A percentile compares a stretch with the other conserved stretches of the same genome.
These are phyloP conservation scores for Ommatoiulus sabulosus DNA, from an alignment of 2,888 invertebrate genomes.

Conservation along the genomic window DNA sequence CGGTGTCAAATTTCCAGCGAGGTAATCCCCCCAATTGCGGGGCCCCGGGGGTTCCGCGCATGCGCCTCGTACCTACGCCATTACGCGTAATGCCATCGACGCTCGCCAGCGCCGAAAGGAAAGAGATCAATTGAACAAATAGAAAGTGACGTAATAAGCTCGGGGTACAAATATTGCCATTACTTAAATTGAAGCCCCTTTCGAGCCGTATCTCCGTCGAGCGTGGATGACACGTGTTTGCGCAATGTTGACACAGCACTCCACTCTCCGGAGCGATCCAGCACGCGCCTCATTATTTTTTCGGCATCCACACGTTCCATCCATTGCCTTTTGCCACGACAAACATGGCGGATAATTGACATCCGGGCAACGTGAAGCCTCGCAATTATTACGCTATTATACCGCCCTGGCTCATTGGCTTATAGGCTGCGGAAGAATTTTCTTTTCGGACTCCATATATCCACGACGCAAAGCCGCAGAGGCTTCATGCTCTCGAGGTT, in stretches of 20 bases:
- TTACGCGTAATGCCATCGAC: background rate
- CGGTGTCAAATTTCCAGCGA: background rate
- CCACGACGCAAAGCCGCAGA: slow-evolving; percentile 6
- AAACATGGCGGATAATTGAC: background rate
- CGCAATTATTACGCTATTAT: too few relatives aligned
- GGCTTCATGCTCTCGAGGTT: background rate
- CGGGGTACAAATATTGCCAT: background rate
- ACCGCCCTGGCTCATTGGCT: too few relatives aligned
- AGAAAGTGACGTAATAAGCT: slow-evolving; percentile 19
- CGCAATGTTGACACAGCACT: background rate
- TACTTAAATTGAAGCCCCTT: background rate
- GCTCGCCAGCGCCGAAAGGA: background rate
- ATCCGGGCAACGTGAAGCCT: background rate
- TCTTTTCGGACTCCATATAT: background rate
- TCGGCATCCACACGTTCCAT: background rate
- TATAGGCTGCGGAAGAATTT: background rate
- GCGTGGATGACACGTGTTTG: background rate
- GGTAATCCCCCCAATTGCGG: background rate
- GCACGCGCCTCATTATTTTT: background rate
- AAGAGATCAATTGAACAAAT: slow-evolving; percentile 8
- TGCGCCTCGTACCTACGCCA: background rate
- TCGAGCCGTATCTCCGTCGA: too few relatives aligned
- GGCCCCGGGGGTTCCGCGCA: background rate
- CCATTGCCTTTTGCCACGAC: background rate
- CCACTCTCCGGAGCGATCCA: background rate